phyloP scores from a whole-genome alignment of 2,797 vertebrate species.

The Lagodon rhomboides region DNA sequence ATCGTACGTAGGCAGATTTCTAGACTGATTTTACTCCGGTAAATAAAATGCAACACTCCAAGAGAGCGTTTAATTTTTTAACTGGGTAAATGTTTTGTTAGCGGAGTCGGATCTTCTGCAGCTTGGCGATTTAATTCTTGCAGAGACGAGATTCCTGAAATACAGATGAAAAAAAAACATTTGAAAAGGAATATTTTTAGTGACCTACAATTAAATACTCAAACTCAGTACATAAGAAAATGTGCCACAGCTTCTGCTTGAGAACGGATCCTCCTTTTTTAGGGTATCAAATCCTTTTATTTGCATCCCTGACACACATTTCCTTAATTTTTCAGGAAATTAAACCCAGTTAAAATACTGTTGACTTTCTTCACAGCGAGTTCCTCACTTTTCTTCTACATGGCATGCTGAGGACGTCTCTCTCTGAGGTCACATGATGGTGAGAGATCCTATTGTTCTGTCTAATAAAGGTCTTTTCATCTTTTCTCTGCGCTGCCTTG shows the following conservation, averaged over 20 bases:
- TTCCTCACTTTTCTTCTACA: not conserved
- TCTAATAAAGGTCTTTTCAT: constrained; percentile 49
- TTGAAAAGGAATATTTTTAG: not conserved
- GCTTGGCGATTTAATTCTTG: not conserved
- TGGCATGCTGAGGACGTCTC: not conserved
- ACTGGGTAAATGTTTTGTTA: not conserved
- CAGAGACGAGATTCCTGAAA: too few relatives aligned
- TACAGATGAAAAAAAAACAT: too few relatives aligned
- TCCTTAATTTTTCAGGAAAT: not conserved
- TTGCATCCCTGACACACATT: not conserved
- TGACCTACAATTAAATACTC: not conserved
- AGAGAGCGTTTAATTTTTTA: not conserved
- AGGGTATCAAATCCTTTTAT: not conserved
- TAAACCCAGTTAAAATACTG: not conserved
- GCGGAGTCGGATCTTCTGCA: not conserved
- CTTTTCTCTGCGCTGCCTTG: constrained; percentile 29
- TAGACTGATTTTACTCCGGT: not conserved
- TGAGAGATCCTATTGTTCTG: constrained; percentile 34
- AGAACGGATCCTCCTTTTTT: not conserved
- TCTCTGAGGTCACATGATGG: not conserved
- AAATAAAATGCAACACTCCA: not conserved
- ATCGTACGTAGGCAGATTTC: not conserved
- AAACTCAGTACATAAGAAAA: not conserved
- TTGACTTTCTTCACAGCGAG: not conserved
- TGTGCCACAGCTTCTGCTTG: not conserved